These are phyloP conservation scores for Lepidothrix coronata DNA, from an alignment of 2,113 vertebrate species.

Conservation along the genomic window DNA sequence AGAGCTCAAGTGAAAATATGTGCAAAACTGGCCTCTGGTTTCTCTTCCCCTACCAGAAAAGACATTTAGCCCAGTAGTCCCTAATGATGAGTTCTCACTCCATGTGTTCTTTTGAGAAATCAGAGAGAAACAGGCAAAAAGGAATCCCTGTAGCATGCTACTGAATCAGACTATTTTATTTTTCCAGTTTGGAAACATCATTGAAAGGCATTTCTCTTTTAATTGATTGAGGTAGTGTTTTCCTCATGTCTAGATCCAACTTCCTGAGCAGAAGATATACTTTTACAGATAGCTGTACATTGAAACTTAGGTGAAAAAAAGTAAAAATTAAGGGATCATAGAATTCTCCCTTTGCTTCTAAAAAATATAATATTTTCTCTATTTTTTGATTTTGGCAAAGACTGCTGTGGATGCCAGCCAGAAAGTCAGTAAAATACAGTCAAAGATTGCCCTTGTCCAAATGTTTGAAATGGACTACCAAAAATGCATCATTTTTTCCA, in stretches of 20 bases:
- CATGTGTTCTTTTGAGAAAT: neutral
- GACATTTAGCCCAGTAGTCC: fast-evolving
- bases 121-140: neutral
- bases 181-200: neutral
- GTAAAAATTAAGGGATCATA: neutral
- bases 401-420: conserved; percentile 17
- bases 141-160: neutral
- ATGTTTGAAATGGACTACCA: conserved; percentile 46
- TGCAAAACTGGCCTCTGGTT: neutral
- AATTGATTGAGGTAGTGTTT: neutral
- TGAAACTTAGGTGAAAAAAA: neutral
- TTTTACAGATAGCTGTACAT: neutral
- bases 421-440: conserved; percentile 19
- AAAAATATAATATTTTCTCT: conserved; percentile 3
- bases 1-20: neutral
- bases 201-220: neutral
- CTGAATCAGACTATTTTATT: neutral
- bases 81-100: neutral
- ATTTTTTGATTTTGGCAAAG: conserved; percentile 20
- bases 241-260: neutral
- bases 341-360: neutral
- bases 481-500: conserved; percentile 59
- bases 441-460: conserved; percentile 53
- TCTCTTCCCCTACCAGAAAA: neutral
- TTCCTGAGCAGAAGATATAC: neutral